Conservation (phyloP, 2,888 invertebrate genomes). For the Rotaria macrura region DNA sequence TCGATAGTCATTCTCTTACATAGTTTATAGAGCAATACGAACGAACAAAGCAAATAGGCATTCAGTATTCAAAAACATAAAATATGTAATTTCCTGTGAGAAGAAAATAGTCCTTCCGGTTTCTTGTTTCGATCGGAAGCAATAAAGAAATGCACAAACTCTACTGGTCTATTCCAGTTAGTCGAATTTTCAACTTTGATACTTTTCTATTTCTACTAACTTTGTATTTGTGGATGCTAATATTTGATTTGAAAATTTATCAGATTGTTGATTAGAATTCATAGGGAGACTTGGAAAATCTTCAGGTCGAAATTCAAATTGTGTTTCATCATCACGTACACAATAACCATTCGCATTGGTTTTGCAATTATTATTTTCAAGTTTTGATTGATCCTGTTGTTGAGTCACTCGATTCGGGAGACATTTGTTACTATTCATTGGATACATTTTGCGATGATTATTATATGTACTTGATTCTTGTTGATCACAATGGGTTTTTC, state of each 20-base stretch:
- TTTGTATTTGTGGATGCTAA: neutral
- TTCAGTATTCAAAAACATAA: too few relatives aligned
- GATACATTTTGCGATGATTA: neutral
- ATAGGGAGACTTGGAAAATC: constrained; percentile 14
- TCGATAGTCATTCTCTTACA: too few relatives aligned
- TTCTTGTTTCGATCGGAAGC: too few relatives aligned
- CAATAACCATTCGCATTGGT: neutral
- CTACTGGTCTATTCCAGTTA: too few relatives aligned
- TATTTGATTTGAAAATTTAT: neutral
- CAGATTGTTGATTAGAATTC: neutral
- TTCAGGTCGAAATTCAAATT: neutral
- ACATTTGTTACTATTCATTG: neutral
- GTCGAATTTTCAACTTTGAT: neutral
- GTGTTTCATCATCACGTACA: neutral
- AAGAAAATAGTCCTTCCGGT: too few relatives aligned
- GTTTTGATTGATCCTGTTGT: neutral
- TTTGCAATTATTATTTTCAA: neutral
- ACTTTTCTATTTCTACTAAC: neutral
- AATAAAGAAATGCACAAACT: too few relatives aligned
- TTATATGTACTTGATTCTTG: neutral
- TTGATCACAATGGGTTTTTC: neutral
- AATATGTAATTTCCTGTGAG: too few relatives aligned
- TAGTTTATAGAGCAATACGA: too few relatives aligned
- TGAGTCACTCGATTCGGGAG: neutral
- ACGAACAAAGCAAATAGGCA: too few relatives aligned